Evolutionary conservation across 1,140 invertebrate species (phyloP).

Genomic region (Aphaenogaster ashmeadi): DNA sequence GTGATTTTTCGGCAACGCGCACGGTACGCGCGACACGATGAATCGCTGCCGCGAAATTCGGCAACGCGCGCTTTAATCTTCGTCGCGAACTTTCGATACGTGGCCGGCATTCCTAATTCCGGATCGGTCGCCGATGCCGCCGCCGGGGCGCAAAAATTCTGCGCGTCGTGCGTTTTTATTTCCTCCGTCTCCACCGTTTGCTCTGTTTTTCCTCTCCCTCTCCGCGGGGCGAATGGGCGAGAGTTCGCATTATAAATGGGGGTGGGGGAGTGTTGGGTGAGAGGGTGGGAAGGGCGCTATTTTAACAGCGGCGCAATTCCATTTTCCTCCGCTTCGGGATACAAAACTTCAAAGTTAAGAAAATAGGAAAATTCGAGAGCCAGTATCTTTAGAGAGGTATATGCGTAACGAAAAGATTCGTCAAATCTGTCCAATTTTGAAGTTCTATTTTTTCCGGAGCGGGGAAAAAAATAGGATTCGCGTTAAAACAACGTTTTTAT

Average conservation of each 20-base stretch:
- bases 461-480: background rate
- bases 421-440: slow-evolving; percentile 35
- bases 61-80: slow-evolving; percentile 58
- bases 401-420: background rate
- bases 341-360: slow-evolving; percentile 60
- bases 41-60: slow-evolving; percentile 53
- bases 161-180: slow-evolving; percentile 52
- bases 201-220: slow-evolving; percentile 29
- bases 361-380: slow-evolving; percentile 58
- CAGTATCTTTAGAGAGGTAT: slow-evolving; percentile 5
- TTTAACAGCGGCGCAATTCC: slow-evolving; percentile 58
- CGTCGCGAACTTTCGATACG: slow-evolving; percentile 57
- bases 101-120: slow-evolving; percentile 57
- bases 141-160: slow-evolving; percentile 37
- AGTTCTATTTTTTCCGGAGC: background rate
- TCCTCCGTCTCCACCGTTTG: background rate
- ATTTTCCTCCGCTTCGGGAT: slow-evolving; percentile 54
- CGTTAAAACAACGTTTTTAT: slow-evolving; percentile 42
- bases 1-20: slow-evolving; percentile 26
- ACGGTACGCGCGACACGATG: slow-evolving; percentile 19
- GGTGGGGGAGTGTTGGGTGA: too few relatives aligned
- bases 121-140: slow-evolving; percentile 28
- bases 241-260: slow-evolving; percentile 63
- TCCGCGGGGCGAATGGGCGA: slow-evolving; percentile 10
- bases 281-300: background rate